A percentile compares a stretch with the other conserved stretches of the same genome.
Evolutionary conservation across 2,888 invertebrate species (phyloP).

Genomic region (Kuschelorhynchus macadamiae): DNA sequence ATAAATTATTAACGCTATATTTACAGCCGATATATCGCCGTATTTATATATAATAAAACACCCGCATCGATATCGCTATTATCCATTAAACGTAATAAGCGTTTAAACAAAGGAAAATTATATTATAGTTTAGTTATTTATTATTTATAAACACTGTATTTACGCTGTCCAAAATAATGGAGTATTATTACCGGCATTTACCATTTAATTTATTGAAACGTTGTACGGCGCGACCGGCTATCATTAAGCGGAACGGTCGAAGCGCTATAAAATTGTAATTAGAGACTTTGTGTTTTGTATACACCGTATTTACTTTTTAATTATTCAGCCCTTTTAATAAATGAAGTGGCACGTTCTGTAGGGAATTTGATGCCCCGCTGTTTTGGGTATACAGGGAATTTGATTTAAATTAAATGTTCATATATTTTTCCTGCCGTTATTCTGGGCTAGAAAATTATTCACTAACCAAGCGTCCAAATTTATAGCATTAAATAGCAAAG

Average conservation of each 20-base stretch:
- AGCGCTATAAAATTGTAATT: conserved; percentile 25
- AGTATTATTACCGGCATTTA: conserved; percentile 27
- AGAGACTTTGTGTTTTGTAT: conserved; percentile 27
- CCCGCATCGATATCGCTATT: conserved; percentile 26
- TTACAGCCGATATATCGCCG: conserved; percentile 3
- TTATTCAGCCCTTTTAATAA: conserved; percentile 18
- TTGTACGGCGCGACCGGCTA: conserved; percentile 5
- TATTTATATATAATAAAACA: conserved; percentile 14
- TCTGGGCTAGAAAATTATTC: too few species aligned
- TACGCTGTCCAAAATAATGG: conserved; percentile 39
- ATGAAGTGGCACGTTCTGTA: conserved; percentile 6
- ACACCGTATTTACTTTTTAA: conserved; percentile 25
- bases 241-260: conserved; percentile 20
- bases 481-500: too few species aligned
- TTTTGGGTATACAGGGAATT: too few species aligned
- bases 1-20: conserved; percentile 14
- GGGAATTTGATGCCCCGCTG: too few species aligned
- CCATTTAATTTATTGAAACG: conserved; percentile 38
- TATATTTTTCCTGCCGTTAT: too few species aligned
- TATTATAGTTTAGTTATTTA: conserved; percentile 39
- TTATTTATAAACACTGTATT: conserved; percentile 38
- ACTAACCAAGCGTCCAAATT: too few species aligned
- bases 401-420: too few species aligned
- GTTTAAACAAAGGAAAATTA: conserved; percentile 41
- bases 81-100: conserved; percentile 34